Conservation (phyloP, 2,888 invertebrate species). For the Drosophila eohydei region DNA sequence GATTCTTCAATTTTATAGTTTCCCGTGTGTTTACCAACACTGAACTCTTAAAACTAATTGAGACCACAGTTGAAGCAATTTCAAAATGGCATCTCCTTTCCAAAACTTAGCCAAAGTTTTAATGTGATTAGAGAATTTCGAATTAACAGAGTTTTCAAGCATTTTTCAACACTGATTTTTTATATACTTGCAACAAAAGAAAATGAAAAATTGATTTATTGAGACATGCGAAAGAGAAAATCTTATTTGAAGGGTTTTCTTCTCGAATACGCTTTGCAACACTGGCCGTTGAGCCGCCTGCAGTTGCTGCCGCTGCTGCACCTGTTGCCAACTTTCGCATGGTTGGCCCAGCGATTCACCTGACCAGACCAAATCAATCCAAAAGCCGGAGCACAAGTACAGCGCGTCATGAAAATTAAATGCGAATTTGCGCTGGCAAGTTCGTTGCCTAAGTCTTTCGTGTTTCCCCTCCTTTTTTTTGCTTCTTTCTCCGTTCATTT, state of each 20-base stretch:
- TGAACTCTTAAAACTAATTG: not conserved
- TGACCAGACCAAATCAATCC: slow-evolving; percentile 12
- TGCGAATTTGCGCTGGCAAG: slow-evolving; percentile 44
- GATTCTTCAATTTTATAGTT: not conserved
- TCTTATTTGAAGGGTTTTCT: not conserved
- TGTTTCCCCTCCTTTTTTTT: not conserved
- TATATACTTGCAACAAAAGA: not conserved
- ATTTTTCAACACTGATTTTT: not conserved
- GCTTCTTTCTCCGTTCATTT: not conserved
- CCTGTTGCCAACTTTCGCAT: slow-evolving; percentile 43
- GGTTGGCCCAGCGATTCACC: slow-evolving; percentile 11
- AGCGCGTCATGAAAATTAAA: slow-evolving; percentile 46
- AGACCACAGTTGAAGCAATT: not conserved
- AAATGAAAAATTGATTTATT: not conserved
- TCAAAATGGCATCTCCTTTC: too few relatives aligned
- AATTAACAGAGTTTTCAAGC: too few relatives aligned
- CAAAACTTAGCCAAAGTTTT: not conserved
- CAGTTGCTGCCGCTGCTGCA: slow-evolving; percentile 7
- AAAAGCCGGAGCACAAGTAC: slow-evolving; percentile 29
- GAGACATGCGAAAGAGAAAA: not conserved
- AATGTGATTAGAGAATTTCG: not conserved
- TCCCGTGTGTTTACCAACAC: not conserved
- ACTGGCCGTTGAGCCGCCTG: slow-evolving; percentile 28
- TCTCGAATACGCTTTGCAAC: not conserved
- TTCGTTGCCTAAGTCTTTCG: slow-evolving; percentile 76